phyloP scores from a whole-genome alignment of 2,888 invertebrate genomes.

The Campoletis raptor region DNA sequence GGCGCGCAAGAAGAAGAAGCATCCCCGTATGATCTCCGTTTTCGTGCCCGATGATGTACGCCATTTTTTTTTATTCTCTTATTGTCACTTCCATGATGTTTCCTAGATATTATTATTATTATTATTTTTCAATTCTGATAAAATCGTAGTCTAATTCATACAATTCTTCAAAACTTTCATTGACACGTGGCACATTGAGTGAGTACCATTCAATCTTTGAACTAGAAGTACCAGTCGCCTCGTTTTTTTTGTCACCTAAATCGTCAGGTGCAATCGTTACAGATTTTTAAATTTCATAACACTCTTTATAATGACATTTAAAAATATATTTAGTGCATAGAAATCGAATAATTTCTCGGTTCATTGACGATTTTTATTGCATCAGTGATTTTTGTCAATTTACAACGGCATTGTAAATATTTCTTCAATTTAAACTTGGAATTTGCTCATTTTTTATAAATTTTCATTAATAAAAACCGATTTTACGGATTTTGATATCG shows the following conservation, averaged over 20 bases:
- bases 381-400: background rate
- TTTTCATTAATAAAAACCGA: background rate
- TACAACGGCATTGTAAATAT: background rate
- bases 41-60: constrained; percentile 82
- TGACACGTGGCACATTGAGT: background rate
- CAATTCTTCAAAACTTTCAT: background rate
- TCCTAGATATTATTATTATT: no score
- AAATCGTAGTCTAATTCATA: background rate
- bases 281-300: background rate
- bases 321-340: background rate
- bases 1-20: constrained; percentile 81
- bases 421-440: background rate
- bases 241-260: background rate
- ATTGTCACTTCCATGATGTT: background rate
- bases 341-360: background rate
- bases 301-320: background rate
- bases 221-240: background rate
- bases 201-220: background rate
- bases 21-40: constrained; percentile 81
- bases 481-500: background rate
- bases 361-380: background rate
- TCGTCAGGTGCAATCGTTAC: background rate
- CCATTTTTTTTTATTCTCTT: constrained; percentile 51
- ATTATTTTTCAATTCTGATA: background rate
- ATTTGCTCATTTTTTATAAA: background rate